Conservation (phyloP, 2,113 vertebrate species). For the Emydocephalus ijimae region DNA sequence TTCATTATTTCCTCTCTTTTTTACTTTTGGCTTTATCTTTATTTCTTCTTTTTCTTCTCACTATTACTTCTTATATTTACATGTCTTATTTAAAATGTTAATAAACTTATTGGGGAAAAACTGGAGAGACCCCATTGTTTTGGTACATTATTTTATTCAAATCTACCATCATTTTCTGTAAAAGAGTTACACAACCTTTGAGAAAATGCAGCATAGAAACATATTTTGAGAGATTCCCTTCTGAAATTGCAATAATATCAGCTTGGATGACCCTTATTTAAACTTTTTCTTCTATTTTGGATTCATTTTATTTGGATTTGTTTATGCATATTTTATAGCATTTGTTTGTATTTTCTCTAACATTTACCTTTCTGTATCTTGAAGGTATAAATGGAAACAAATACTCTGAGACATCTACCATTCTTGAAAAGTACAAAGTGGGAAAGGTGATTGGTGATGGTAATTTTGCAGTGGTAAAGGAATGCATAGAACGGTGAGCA, state of each 20-base stretch:
- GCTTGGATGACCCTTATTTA: background rate
- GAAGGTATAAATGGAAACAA: slow-evolving; percentile 86
- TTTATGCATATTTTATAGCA: slow-evolving; percentile 2
- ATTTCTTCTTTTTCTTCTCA: background rate
- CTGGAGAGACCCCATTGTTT: background rate
- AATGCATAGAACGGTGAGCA: slow-evolving; percentile 88
- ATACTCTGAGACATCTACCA: slow-evolving; percentile 70
- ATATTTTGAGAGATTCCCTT: too few relatives aligned
- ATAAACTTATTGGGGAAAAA: background rate
- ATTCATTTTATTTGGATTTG: slow-evolving; percentile 15
- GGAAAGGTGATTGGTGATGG: slow-evolving; percentile 97
- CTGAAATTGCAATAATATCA: too few relatives aligned
- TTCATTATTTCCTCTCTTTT: background rate
- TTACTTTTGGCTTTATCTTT: background rate
- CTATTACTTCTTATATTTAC: background rate
- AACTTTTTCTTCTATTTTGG: slow-evolving; percentile 4
- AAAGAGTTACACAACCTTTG: background rate
- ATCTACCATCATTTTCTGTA: background rate
- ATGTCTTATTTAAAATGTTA: background rate
- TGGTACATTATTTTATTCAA: background rate
- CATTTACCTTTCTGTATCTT: slow-evolving; percentile 34
- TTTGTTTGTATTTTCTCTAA: slow-evolving; percentile 28
- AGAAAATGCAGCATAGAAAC: background rate
- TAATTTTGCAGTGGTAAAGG: slow-evolving; percentile 96
- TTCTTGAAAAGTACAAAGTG: slow-evolving; percentile 90